phyloP scores from a whole-genome alignment of 2,888 invertebrate species.

The Leptarthrus brevirostris region DNA sequence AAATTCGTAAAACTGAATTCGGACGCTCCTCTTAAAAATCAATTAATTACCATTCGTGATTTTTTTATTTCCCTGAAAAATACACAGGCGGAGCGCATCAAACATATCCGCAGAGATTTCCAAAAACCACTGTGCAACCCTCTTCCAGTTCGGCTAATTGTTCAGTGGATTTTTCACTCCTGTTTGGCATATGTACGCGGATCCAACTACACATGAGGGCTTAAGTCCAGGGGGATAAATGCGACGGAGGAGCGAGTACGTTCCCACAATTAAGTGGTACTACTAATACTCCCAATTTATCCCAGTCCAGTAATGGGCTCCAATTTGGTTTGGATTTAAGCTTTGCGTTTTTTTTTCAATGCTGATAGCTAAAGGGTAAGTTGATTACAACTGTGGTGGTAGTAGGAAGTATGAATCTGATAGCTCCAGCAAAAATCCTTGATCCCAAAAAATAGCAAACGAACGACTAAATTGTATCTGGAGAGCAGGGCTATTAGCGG shows the following conservation, averaged over 20 bases:
- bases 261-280: constrained; percentile 46
- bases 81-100: constrained; percentile 25
- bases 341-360: neutral
- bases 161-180: constrained; percentile 48
- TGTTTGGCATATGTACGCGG: constrained; percentile 21
- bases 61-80: neutral
- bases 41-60: constrained; percentile 46
- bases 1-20: constrained; percentile 39
- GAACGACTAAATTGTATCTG: constrained; percentile 42
- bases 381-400: constrained; percentile 23
- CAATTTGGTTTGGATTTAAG: constrained; percentile 26
- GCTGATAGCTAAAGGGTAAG: constrained; percentile 35
- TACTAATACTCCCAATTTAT: constrained; percentile 46
- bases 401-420: constrained; percentile 13
- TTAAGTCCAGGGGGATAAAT: constrained; percentile 7
- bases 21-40: constrained; percentile 43
- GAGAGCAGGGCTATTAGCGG: constrained; percentile 45
- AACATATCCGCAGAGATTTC: constrained; percentile 44
- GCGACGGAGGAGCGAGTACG: neutral
- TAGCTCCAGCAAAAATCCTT: constrained; percentile 39
- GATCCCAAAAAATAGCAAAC: constrained; percentile 44
- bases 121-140: constrained; percentile 45
- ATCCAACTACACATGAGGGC: constrained; percentile 26
- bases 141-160: constrained; percentile 38
- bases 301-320: constrained; percentile 18